phyloP scores from a whole-genome alignment of 2,113 vertebrate genomes.

The Gallinago jamesoni region DNA sequence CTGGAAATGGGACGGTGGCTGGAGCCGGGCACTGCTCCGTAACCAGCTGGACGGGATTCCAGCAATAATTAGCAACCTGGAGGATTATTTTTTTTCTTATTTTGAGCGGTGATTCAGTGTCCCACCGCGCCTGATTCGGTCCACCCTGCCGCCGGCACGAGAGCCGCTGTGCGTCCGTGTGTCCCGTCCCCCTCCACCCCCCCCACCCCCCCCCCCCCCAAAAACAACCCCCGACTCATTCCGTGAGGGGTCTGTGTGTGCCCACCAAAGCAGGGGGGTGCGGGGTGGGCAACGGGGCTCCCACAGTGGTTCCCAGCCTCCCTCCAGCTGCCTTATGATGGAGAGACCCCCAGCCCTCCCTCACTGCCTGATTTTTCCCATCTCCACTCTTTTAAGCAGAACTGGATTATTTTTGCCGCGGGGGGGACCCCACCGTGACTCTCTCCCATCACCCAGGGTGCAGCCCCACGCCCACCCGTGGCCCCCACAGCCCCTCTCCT shows the following conservation, averaged over 20 bases:
- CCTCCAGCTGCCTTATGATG: fast-evolving
- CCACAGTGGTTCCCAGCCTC: not conserved
- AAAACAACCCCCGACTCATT: fast-evolving
- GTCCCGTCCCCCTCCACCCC: too few species aligned
- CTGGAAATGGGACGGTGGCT: not conserved
- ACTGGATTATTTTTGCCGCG: too few species aligned
- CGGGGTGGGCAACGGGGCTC: fast-evolving
- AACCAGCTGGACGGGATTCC: slow-evolving; percentile 5
- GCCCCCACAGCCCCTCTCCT: fast-evolving
- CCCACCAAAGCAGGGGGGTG: fast-evolving
- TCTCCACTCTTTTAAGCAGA: fast-evolving
- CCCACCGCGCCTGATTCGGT: not conserved
- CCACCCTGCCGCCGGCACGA: not conserved
- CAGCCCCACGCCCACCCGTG: not conserved
- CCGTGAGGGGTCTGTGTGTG: fast-evolving
- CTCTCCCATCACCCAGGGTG: not conserved
- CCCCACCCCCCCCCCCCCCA: fast-evolving
- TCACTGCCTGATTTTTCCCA: fast-evolving
- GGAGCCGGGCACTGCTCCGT: not conserved
- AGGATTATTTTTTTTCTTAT: not conserved
- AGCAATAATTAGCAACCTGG: not conserved
- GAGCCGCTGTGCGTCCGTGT: not conserved
- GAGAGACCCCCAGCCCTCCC: not conserved
- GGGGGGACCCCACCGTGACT: fast-evolving
- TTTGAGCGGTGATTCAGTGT: not conserved